These are phyloP conservation scores for Crambe crambe DNA, from an alignment of 37 sponge, comb jelly and placozoan genomes.

Conservation along the genomic window DNA sequence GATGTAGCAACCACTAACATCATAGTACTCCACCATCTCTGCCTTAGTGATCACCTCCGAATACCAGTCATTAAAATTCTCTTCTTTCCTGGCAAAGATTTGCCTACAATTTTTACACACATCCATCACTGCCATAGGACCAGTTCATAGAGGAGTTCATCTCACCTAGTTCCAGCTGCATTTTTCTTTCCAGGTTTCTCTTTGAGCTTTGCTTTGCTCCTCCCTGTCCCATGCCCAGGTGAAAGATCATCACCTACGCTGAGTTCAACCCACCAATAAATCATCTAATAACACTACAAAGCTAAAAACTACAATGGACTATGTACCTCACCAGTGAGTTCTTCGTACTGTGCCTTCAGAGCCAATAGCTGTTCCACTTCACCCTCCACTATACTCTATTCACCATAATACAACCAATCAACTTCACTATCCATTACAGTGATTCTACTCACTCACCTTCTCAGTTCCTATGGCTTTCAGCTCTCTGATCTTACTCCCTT, in stretches of 20 bases:
- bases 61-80: slow-evolving; percentile 76
- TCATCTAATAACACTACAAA: no score
- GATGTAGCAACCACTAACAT: slow-evolving; percentile 98
- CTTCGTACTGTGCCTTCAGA: slow-evolving; percentile 77
- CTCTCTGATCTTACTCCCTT: slow-evolving; percentile 72
- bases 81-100: slow-evolving; percentile 76
- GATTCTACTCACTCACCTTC: slow-evolving; percentile 79
- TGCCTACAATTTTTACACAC: no score
- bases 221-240: not conserved
- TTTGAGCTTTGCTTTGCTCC: slow-evolving; percentile 20
- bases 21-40: slow-evolving; percentile 99
- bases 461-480: slow-evolving; percentile 70
- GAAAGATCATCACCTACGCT: no score
- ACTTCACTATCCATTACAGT: no score
- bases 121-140: not conserved
- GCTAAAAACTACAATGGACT: no score
- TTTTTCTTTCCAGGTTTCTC: slow-evolving; percentile 7
- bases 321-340: slow-evolving; percentile 75
- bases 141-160: no score
- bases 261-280: no score
- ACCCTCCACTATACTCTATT: slow-evolving; percentile 58
- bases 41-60: slow-evolving; percentile 95
- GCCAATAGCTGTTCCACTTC: slow-evolving; percentile 73
- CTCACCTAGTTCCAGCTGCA: not conserved
- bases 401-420: not conserved